Evolutionary conservation across 1,140 invertebrate species (phyloP).

Genomic region (Drosophila nigrodunni): DNA sequence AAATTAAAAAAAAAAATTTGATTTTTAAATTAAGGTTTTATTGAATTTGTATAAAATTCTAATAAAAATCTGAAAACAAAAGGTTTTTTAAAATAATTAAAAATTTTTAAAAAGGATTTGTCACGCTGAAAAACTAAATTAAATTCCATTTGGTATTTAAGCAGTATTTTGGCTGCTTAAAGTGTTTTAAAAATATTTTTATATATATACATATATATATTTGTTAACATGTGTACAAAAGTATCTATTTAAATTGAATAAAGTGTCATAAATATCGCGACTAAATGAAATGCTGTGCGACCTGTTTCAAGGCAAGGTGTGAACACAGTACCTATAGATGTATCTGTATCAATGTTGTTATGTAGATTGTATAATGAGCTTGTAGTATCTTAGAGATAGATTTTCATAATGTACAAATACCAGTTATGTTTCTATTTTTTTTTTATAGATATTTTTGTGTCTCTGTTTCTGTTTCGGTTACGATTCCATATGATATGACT

Average conservation of each 20-base stretch:
- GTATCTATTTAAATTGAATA: not conserved
- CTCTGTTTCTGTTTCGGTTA: not conserved
- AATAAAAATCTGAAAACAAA: too few relatives aligned
- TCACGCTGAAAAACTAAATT: not conserved
- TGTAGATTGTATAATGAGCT: constrained; percentile 21
- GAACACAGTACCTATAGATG: not conserved
- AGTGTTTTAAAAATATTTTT: too few relatives aligned
- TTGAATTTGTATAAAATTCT: too few relatives aligned
- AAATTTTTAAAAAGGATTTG: too few relatives aligned
- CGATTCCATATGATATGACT: constrained; percentile 4
- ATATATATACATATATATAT: too few relatives aligned
- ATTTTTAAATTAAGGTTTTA: too few relatives aligned
- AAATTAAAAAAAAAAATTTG: too few relatives aligned
- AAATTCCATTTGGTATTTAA: constrained; percentile 10
- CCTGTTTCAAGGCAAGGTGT: constrained; percentile 17
- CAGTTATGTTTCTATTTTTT: constrained; percentile 8
- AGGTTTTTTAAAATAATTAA: too few relatives aligned
- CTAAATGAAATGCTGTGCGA: constrained; percentile 11
- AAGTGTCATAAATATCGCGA: constrained; percentile 15
- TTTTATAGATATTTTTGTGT: not conserved
- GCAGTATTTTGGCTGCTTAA: not conserved
- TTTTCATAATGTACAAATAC: constrained; percentile 33
- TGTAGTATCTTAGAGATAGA: constrained; percentile 14
- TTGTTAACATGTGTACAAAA: too few relatives aligned
- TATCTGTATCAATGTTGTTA: not conserved